Percentiles rank a stretch among this genome's conserved stretches.
phyloP scores from a whole-genome alignment of 2,113 vertebrate species.

The Typhlomys cinereus region DNA sequence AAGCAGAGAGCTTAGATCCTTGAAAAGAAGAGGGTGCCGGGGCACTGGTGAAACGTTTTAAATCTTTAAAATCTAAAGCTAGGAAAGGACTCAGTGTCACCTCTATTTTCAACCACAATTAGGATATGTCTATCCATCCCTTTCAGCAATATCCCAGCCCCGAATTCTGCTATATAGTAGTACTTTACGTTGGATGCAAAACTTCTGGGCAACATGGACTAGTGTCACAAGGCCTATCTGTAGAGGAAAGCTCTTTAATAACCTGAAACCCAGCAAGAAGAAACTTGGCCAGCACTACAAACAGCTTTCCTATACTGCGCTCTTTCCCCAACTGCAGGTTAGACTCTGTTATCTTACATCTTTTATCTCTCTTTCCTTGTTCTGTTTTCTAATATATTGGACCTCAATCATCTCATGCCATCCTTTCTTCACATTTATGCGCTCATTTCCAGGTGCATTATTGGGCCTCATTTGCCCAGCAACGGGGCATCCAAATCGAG shows the following conservation, averaged over 20 bases:
- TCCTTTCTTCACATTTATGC: background rate
- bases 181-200: constrained; percentile 99
- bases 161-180: constrained; percentile 97
- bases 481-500: constrained; percentile 96
- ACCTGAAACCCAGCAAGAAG: constrained; percentile 93
- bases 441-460: constrained; percentile 92
- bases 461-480: constrained; percentile 99
- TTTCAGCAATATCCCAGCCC: constrained; percentile 90
- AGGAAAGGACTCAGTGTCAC: background rate
- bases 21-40: background rate
- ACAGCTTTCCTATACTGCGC: constrained; percentile 94
- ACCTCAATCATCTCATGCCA: background rate
- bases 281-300: constrained; percentile 99
- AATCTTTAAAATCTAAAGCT: constrained; percentile 38
- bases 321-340: constrained; percentile 96
- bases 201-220: constrained; percentile 99
- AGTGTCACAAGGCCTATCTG: constrained; percentile 96
- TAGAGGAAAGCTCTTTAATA: constrained; percentile 96
- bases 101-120: background rate
- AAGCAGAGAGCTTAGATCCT: constrained; percentile 31
- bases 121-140: background rate
- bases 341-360: background rate
- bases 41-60: constrained; percentile 13
- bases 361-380: background rate
- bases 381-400: background rate